These are phyloP conservation scores for Stichopus chloronotus DNA, from an alignment of 35 echinoderm and acorn worm species.

Conservation along the genomic window DNA sequence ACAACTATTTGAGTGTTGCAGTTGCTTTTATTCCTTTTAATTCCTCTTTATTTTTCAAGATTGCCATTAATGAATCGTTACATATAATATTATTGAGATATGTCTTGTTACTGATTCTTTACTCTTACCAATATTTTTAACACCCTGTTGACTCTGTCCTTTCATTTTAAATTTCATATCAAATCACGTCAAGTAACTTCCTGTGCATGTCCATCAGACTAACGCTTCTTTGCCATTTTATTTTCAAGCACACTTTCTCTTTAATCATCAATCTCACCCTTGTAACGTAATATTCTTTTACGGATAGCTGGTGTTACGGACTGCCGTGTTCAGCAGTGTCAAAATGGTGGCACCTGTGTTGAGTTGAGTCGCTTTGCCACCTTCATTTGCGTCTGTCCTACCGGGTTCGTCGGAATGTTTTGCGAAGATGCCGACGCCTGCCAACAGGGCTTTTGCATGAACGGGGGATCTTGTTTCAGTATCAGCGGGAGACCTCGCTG, in stretches of 20 bases:
- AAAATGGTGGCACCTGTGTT: constrained; percentile 41
- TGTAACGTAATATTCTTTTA: not conserved
- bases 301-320: not conserved
- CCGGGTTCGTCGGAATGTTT: constrained; percentile 46
- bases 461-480: constrained; percentile 62
- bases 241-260: not conserved
- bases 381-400: constrained; percentile 46
- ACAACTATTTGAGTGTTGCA: no score
- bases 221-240: not conserved
- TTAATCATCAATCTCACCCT: not conserved
- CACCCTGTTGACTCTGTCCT: no score
- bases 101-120: no score
- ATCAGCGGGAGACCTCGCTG: constrained; percentile 8
- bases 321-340: constrained; percentile 41
- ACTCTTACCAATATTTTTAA: no score
- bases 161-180: no score
- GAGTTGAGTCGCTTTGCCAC: constrained; percentile 3
- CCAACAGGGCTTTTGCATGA: constrained; percentile 38
- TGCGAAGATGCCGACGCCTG: constrained; percentile 61
- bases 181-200: no score
- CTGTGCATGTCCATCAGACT: not conserved
- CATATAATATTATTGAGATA: no score
- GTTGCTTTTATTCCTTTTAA: no score
- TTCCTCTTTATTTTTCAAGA: no score
- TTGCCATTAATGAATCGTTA: no score